Percentiles rank a stretch among this genome's conserved stretches.
Conservation (phyloP, 1,140 invertebrate genomes). For the Eupristina koningsbergeri region DNA sequence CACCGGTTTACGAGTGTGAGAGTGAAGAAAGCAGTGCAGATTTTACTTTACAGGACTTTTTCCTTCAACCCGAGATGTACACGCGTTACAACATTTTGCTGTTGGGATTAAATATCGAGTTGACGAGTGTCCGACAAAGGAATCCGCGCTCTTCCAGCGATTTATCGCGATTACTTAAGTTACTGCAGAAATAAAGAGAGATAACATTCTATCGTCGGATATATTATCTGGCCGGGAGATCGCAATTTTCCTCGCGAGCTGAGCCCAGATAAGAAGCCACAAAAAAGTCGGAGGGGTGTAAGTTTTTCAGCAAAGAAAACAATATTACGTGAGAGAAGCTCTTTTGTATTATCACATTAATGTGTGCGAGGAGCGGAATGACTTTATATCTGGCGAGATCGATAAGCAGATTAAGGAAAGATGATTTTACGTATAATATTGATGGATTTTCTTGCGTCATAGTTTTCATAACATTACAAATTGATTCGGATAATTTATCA, state of each 20-base stretch:
- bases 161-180: conserved; percentile 21
- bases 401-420: neutral
- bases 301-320: neutral
- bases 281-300: neutral
- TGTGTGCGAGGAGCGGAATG: neutral
- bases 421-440: neutral
- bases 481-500: neutral
- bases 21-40: neutral
- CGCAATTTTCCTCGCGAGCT: conserved; percentile 1
- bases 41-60: neutral
- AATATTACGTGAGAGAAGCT: neutral
- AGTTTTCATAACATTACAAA: neutral
- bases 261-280: neutral
- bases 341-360: neutral
- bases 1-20: neutral
- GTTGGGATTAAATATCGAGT: neutral
- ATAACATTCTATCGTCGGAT: conserved; percentile 16
- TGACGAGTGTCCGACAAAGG: neutral
- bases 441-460: neutral
- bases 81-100: neutral
- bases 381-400: neutral
- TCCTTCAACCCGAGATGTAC: too few relatives aligned
- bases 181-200: neutral
- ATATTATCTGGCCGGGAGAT: neutral
- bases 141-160: neutral